Evolutionary conservation across 2,888 invertebrate genomes (phyloP).

Genomic region (Anorthoa munda): DNA sequence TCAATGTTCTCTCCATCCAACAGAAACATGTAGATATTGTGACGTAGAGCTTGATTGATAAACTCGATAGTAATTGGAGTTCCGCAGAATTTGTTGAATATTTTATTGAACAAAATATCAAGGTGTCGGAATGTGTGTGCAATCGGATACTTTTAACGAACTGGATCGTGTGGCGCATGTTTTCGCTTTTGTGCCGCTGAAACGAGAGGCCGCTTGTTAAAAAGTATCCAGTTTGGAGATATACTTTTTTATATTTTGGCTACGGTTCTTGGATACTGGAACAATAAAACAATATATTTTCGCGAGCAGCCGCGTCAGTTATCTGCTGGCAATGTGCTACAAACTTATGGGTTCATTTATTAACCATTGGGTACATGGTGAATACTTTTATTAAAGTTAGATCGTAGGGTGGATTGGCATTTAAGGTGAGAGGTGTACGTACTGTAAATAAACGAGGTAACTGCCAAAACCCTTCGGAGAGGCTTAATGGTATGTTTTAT

Average conservation of each 20-base stretch:
- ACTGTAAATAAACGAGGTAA: too few species aligned
- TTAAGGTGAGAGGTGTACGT: too few species aligned
- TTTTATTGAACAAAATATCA: slow-evolving; percentile 14
- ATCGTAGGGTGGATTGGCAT: too few species aligned
- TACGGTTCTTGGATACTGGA: not conserved
- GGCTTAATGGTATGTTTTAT: too few species aligned
- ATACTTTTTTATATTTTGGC: slow-evolving; percentile 1
- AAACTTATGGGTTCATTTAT: too few species aligned
- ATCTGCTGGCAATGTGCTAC: not conserved
- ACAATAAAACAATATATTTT: too few species aligned
- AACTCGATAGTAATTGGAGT: slow-evolving; percentile 1
- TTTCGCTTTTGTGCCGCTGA: not conserved
- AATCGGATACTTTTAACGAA: slow-evolving; percentile 1
- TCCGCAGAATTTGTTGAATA: not conserved
- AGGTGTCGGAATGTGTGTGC: slow-evolving; percentile 10
- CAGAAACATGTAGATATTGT: slow-evolving; percentile 1
- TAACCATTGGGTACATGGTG: too few species aligned
- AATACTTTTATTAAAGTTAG: too few species aligned
- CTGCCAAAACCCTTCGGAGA: too few species aligned
- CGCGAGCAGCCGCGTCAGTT: not conserved
- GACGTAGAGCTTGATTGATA: not conserved
- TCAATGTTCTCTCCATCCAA: not conserved
- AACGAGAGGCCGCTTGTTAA: not conserved
- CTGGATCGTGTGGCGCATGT: slow-evolving; percentile 1
- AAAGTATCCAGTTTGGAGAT: not conserved